Evolutionary conservation across 23 tunicate genomes (phyloP).

Genomic region (Halocynthia aurantium): DNA sequence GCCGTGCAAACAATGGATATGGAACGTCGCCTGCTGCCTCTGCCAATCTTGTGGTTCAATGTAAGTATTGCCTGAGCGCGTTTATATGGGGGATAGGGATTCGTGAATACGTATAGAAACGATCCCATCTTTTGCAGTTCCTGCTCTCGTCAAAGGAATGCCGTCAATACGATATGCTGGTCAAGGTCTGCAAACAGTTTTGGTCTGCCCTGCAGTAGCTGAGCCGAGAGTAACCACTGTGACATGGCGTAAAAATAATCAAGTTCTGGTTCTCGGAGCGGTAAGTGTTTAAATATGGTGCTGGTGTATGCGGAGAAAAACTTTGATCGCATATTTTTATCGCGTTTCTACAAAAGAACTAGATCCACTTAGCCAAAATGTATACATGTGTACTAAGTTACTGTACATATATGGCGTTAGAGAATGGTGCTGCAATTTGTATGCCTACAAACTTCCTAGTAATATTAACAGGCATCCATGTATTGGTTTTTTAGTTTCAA

Average conservation of each 20-base stretch:
- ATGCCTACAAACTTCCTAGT: too few relatives aligned
- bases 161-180: constrained; percentile 66
- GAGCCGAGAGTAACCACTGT: constrained; percentile 55
- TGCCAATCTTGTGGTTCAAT: constrained; percentile 50
- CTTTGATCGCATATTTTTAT: too few relatives aligned
- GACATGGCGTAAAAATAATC: constrained; percentile 65
- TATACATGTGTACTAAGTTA: too few relatives aligned
- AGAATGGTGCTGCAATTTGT: too few relatives aligned
- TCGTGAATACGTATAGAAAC: neutral
- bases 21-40: constrained; percentile 44
- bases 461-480: too few relatives aligned
- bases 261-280: constrained; percentile 18
- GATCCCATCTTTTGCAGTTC: constrained; percentile 21
- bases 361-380: too few relatives aligned
- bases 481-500: too few relatives aligned
- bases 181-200: constrained; percentile 22
- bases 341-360: too few relatives aligned
- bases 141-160: constrained; percentile 47
- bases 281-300: neutral
- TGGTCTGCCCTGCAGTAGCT: constrained; percentile 57
- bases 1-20: constrained; percentile 60
- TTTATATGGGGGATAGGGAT: neutral
- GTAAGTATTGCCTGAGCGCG: constrained; percentile 30
- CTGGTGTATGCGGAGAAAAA: too few relatives aligned
- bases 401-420: too few relatives aligned